phyloP scores from a whole-genome alignment of 2,113 vertebrate genomes.

The Pangasianodon hypophthalmus region DNA sequence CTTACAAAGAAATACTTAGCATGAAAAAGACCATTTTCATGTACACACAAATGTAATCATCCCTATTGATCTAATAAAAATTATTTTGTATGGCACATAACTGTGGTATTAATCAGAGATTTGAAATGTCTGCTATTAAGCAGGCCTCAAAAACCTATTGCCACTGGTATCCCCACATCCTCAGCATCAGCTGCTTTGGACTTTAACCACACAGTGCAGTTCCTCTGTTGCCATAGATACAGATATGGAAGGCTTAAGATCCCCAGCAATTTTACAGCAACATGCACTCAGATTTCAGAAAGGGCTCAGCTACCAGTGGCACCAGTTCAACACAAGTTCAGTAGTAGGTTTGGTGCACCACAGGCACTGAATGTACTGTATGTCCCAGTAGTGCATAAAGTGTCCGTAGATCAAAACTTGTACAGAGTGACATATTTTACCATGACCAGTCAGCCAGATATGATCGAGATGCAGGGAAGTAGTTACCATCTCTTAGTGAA shows the following conservation, averaged over 20 bases:
- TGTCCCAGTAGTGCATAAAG: background rate
- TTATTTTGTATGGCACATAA: background rate
- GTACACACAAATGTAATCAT: background rate
- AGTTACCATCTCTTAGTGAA: background rate
- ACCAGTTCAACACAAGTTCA: background rate
- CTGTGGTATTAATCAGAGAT: background rate
- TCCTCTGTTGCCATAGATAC: constrained; percentile 80
- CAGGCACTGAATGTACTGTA: background rate
- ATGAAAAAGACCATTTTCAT: background rate
- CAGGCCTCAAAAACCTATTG: background rate
- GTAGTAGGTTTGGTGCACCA: background rate
- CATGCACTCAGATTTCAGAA: constrained; percentile 66
- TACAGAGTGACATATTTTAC: background rate
- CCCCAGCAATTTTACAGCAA: constrained; percentile 72
- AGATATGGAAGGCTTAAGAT: constrained; percentile 70
- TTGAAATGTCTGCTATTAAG: constrained; percentile 4
- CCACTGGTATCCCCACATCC: constrained; percentile 24
- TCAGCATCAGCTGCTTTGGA: constrained; percentile 62
- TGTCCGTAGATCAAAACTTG: background rate
- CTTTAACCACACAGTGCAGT: constrained; percentile 65
- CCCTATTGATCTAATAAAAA: background rate
- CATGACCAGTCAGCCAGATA: background rate
- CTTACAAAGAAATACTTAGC: background rate
- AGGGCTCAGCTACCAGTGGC: constrained; percentile 23
- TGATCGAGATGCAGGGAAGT: background rate